Evolutionary conservation across 2,113 vertebrate genomes (phyloP).

Genomic region (Cyphomyrus plagiostoma): DNA sequence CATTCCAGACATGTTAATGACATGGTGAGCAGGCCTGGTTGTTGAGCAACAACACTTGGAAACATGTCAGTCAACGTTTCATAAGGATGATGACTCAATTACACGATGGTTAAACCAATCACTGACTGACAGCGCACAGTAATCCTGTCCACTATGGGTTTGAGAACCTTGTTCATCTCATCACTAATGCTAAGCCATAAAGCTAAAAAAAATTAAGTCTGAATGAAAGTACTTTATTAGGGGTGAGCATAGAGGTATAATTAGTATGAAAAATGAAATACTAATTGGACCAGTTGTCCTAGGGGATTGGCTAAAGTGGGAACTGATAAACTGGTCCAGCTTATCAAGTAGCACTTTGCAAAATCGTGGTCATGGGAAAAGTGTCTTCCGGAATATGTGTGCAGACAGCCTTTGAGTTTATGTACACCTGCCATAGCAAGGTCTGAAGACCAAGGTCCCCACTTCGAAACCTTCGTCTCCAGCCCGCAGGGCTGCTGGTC

Average conservation of each 20-base stretch:
- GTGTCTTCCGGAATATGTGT: not conserved
- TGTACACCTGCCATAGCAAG: not conserved
- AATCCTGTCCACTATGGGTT: not conserved
- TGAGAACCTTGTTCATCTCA: not conserved
- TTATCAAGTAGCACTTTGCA: not conserved
- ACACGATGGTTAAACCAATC: not conserved
- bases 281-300: conserved; percentile 11
- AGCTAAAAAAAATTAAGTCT: not conserved
- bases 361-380: not conserved
- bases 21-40: not conserved
- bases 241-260: not conserved
- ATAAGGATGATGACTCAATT: not conserved
- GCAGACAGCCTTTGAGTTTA: not conserved
- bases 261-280: not conserved
- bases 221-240: not conserved
- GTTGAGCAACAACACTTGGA: not conserved
- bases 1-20: not conserved
- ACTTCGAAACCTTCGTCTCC: not conserved
- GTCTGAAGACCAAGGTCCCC: not conserved
- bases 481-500: not conserved
- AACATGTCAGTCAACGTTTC: not conserved
- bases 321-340: not conserved
- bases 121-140: not conserved
- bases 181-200: not conserved
- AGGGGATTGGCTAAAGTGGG: not conserved